Conservation (phyloP, 2,113 vertebrate genomes). For the Platysteira castanea region DNA sequence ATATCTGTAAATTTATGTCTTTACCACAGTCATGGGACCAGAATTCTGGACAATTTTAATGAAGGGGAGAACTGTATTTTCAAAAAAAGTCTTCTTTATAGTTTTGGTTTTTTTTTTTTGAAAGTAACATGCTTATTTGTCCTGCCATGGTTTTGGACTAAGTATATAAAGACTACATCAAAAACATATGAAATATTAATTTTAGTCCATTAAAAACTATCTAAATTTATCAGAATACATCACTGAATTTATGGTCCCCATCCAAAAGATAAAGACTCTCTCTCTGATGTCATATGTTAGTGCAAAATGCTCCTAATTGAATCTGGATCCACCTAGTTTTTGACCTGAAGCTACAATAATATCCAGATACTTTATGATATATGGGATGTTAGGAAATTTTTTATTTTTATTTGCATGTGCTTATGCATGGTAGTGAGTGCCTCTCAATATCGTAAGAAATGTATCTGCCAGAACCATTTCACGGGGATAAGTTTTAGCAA, state of each 20-base stretch:
- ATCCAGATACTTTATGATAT: not conserved
- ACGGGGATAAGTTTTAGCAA: not conserved
- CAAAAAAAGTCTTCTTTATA: not conserved
- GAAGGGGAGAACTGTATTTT: fast-evolving
- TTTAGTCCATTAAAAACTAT: not conserved
- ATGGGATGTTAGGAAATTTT: not conserved
- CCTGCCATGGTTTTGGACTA: not conserved
- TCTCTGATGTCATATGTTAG: not conserved
- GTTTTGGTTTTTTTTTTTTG: not conserved
- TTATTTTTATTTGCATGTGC: not conserved
- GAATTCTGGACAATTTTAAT: not conserved
- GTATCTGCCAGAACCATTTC: not conserved
- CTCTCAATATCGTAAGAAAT: not conserved
- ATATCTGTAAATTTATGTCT: not conserved
- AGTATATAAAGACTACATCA: not conserved
- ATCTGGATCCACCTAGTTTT: not conserved
- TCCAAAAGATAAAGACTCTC: not conserved
- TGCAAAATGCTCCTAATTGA: not conserved
- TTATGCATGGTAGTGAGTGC: not conserved
- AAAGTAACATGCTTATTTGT: not conserved
- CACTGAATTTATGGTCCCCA: not conserved
- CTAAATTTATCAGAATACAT: not conserved
- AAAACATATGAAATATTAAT: not conserved
- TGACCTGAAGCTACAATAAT: not conserved
- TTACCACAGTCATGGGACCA: fast-evolving